Evolutionary conservation across 2,888 invertebrate species (phyloP), one percentile per base, ranked within the genome.

Genomic region (Leucania comma): DNA sequence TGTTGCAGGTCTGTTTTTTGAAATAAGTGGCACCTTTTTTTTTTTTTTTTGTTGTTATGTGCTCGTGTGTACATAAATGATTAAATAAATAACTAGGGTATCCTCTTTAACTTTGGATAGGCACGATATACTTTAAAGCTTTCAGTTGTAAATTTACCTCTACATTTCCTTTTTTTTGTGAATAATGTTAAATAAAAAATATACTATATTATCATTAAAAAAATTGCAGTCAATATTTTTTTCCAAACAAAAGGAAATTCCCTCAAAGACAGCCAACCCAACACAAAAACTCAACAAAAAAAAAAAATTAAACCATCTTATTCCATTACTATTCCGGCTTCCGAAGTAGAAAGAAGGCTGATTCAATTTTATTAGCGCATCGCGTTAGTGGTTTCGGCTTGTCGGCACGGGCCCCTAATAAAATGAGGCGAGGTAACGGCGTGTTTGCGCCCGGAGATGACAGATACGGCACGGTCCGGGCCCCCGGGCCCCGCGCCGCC

Each of bases 391-490:
- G 90, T 88, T 90, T 86, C 82, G 81, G 85, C 80, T 78, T 82
- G 84, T 81, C 87, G 83, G 85, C 88, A 89, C 86, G 90, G 93
- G 90, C 88, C 92, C 92, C 92, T 94, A 94, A 95, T 95, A 94
- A 95, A 95, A 94, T 91, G 93, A 91, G 93, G 90, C 87, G 93
- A 93, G 94, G 94, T 95, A 93, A 92, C 93, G 92, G 89, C 89
- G 90, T 95, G 95, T 95, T 95, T 95, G 91, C 91, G 78, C 88
- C 92, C 50, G 71, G 90, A 92, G 95, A 96, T 95, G 94, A 93
- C 91, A 93, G 95, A 96, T 96, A 96, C 89, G 90, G 95, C 95
- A 96, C 95, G 95, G 87, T 69, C 67, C 62, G 85, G 87, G 82
- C 83, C 86, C 82, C 87, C 46, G 46, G 46, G 46, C 46, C 46